phyloP scores from a whole-genome alignment of 1,140 invertebrate genomes.

The Lordiphosa mommai region DNA sequence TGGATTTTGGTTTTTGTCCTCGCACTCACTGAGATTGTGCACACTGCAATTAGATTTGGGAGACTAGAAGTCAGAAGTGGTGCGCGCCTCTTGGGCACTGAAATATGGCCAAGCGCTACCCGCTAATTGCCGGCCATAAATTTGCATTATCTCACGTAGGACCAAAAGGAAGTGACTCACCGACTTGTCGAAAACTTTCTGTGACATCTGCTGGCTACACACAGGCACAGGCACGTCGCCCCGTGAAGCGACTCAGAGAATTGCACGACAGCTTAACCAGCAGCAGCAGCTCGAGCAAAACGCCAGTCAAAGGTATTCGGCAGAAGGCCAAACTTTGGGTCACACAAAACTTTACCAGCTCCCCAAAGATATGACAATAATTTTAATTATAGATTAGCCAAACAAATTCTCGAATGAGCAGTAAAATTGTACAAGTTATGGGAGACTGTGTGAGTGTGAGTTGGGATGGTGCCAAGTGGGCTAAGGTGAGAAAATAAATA shows the following conservation, averaged over 20 bases:
- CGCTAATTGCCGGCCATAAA: constrained; percentile 75
- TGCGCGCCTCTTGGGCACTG: constrained; percentile 14
- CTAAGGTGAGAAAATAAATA: too few species aligned
- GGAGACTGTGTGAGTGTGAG: neutral
- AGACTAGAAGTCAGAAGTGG: constrained; percentile 51
- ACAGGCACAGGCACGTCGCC: constrained; percentile 70
- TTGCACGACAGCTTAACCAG: constrained; percentile 54
- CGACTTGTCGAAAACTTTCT: constrained; percentile 30
- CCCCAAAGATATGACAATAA: constrained; percentile 68
- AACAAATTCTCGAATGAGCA: constrained; percentile 44
- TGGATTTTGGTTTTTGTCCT: constrained; percentile 8
- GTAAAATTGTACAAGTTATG: constrained; percentile 48
- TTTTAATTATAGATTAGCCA: constrained; percentile 68
- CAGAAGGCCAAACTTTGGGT: constrained; percentile 24
- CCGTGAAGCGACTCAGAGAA: neutral
- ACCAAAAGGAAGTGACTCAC: constrained; percentile 13
- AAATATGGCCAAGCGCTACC: constrained; percentile 61
- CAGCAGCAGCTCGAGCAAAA: constrained; percentile 23
- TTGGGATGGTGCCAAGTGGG: too few species aligned
- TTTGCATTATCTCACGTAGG: constrained; percentile 74
- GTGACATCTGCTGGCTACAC: constrained; percentile 23
- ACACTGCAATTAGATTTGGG: constrained; percentile 59
- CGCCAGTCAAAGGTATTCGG: constrained; percentile 47
- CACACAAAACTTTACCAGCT: constrained; percentile 36
- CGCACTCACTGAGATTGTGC: constrained; percentile 7